Base-by-base conservation (phyloP, 2,888 invertebrate genomes). In the Himalopsyche tibetana region DNA sequence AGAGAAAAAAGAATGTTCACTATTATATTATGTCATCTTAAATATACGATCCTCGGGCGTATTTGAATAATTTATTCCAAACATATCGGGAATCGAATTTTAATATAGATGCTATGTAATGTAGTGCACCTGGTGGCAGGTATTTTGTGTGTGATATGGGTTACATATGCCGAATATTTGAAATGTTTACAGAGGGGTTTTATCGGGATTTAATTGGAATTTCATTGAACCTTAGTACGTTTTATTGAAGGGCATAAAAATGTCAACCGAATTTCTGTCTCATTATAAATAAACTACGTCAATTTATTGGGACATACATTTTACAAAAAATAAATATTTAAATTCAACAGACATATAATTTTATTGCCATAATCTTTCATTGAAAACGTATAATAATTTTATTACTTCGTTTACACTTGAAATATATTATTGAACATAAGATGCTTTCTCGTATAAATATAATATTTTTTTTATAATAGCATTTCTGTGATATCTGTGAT, bases 31-130 rank as follows among this genome's bases (percentile, higher is more conserved):
- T 83, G 84, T 82, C 86, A 69, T 56, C 74, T 79, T 56, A 55
- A 82, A 40, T 69, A 82, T 36, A 79, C 17, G 28, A 15, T 28
- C 80, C 80, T 56, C 17, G 36, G 45, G 82, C 28, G 40, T 82
- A 84, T 86, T 86, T 86, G 87, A 86, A 87, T 87, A 87, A 86
- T 86, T 86, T 87, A 87, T 87, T 84, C 87, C 36, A 69, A 84
- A 45, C 69, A 80, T 81, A 84, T 82, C 55, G 56, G 55, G 74
- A 86, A 86, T 84, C 84, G 74, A 84, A 56, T 51, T 87, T 86
- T 83, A 82, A 83, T 87, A 83, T 28, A 45, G 83, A 55, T 28
- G 82, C 19, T 82, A 17, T 82, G 56, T 55, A n/a, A 40, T 17
- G 40, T 28, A 12, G 19, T n/a, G 56, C 84, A 86, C 84, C 86